Evolutionary conservation across 2,113 vertebrate genomes (phyloP).

Genomic region (Grammomys surdaster): DNA sequence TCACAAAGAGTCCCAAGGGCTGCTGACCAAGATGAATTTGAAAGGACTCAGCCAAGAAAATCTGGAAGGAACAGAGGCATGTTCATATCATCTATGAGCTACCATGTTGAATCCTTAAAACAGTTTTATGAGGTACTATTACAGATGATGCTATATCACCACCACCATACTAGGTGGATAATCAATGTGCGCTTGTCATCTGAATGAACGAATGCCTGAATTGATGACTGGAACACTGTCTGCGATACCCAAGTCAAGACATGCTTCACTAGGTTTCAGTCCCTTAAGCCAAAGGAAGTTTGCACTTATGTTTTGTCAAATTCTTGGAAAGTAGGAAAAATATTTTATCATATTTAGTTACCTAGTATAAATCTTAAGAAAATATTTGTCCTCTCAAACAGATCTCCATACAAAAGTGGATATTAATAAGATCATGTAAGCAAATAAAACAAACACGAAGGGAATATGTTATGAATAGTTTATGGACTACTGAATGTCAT

Average conservation of each 20-base stretch:
- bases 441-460: slow-evolving; percentile 17
- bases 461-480: not conserved
- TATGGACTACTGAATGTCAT: not conserved
- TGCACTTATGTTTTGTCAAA: not conserved
- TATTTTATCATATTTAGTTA: not conserved
- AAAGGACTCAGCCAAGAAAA: not conserved
- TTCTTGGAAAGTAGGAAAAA: not conserved
- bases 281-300: not conserved
- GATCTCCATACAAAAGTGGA: slow-evolving; percentile 13
- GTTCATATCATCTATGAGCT: not conserved
- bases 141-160: not conserved
- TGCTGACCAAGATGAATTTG: not conserved
- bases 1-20: not conserved
- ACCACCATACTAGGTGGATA: no score
- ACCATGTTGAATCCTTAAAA: not conserved
- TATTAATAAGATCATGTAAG: not conserved
- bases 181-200: not conserved
- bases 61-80: not conserved
- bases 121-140: not conserved
- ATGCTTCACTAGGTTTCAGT: not conserved
- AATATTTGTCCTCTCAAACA: not conserved
- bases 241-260: not conserved
- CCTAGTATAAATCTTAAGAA: not conserved
- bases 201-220: not conserved
- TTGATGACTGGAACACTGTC: not conserved